Evolutionary conservation across 2,797 vertebrate species (phyloP).

Genomic region (Sebastes steindachneri): DNA sequence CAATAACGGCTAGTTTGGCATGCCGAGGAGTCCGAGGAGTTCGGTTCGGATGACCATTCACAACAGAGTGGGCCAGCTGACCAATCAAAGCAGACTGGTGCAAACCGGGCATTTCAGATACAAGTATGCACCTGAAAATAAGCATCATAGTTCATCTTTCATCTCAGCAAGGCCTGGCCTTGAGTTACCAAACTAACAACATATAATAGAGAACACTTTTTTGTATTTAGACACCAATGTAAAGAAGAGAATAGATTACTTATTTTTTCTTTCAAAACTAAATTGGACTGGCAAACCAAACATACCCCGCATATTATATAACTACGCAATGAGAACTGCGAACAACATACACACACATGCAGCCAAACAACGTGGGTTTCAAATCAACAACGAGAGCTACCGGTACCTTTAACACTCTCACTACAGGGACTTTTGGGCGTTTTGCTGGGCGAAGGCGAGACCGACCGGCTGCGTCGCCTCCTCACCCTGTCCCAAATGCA

Average conservation of each 20-base stretch:
- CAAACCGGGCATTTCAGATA: too few species aligned
- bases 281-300: neutral
- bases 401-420: constrained; percentile 57
- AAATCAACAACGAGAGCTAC: neutral
- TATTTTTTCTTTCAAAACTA: neutral
- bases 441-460: constrained; percentile 62
- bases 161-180: neutral
- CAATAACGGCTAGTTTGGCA: too few species aligned
- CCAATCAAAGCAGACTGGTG: too few species aligned
- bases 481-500: constrained; percentile 61
- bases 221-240: neutral
- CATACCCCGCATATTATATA: neutral
- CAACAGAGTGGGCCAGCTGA: too few species aligned
- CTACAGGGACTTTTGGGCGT: constrained; percentile 54
- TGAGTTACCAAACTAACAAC: neutral
- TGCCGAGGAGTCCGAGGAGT: too few species aligned
- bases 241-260: neutral
- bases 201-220: neutral
- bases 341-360: neutral
- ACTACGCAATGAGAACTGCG: neutral
- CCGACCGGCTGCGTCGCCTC: constrained; percentile 59
- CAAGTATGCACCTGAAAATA: too few species aligned
- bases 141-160: neutral
- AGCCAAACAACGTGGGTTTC: neutral
- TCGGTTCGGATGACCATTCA: too few species aligned